Conservation (phyloP, 2,888 invertebrate species). For the Drosophila kambysellisi region DNA sequence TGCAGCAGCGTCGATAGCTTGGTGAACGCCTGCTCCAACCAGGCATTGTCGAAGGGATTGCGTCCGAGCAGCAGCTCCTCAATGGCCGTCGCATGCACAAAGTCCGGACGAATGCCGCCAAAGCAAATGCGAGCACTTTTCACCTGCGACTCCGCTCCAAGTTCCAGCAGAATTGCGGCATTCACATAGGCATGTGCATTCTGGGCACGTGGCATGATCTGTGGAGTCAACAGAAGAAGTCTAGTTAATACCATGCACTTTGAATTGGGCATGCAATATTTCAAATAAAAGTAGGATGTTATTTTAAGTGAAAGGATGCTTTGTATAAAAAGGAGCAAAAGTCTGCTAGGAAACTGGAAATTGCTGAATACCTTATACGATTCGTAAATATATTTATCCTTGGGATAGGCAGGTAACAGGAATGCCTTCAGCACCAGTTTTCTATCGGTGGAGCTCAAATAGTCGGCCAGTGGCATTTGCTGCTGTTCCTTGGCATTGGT, state of each 20-base stretch:
- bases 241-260: no score
- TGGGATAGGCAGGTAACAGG: constrained; percentile 86
- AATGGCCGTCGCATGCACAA: constrained; percentile 87
- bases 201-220: constrained; percentile 91
- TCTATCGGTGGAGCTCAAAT: constrained; percentile 87
- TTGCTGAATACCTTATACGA: constrained; percentile 88
- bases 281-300: neutral
- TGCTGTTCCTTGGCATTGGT: constrained; percentile 84
- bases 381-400: constrained; percentile 86
- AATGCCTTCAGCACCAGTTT: constrained; percentile 88
- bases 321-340: no score
- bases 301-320: neutral
- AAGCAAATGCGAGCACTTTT: constrained; percentile 87
- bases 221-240: neutral
- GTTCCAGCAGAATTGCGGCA: constrained; percentile 89
- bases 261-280: neutral
- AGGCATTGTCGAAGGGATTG: constrained; percentile 84
- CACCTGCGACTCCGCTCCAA: constrained; percentile 85
- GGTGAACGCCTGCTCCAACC: constrained; percentile 85
- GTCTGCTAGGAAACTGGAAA: neutral
- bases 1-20: constrained; percentile 87
- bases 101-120: constrained; percentile 88
- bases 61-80: constrained; percentile 86
- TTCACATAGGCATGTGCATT: constrained; percentile 92
- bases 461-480: constrained; percentile 86